Conservation (phyloP, 2,797 vertebrate genomes). For the Tragopan temminckii region DNA sequence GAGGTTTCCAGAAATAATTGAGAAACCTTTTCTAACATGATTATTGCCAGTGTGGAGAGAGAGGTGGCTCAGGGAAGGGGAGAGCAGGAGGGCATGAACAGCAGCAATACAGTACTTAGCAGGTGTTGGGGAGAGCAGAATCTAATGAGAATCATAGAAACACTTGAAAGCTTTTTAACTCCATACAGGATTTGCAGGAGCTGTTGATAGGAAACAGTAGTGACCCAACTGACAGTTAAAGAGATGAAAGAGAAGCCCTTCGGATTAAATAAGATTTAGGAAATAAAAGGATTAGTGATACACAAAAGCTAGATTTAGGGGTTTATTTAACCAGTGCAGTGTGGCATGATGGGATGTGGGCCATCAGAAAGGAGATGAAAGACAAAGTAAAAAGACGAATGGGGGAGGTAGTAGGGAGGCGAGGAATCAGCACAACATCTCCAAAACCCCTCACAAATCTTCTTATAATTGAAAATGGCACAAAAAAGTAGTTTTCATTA, state of each 20-base stretch:
- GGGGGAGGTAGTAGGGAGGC: constrained; percentile 52
- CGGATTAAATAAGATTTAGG: constrained; percentile 84
- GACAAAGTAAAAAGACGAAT: constrained; percentile 58
- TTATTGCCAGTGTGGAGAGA: background rate
- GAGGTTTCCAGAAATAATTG: background rate
- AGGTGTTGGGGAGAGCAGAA: constrained; percentile 57
- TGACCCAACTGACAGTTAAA: constrained; percentile 74
- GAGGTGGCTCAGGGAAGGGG: background rate
- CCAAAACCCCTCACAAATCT: constrained; percentile 76
- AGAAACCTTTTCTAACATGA: background rate
- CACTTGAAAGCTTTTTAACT: constrained; percentile 74
- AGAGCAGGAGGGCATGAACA: background rate
- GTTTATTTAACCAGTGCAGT: constrained; percentile 83
- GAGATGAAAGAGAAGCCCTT: constrained; percentile 82
- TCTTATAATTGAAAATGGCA: constrained; percentile 80
- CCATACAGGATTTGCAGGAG: constrained; percentile 61
- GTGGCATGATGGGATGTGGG: constrained; percentile 79
- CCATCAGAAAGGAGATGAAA: constrained; percentile 80
- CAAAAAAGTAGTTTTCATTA: constrained; percentile 53
- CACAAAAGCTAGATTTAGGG: constrained; percentile 85
- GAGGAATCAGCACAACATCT: constrained; percentile 62
- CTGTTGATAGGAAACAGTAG: constrained; percentile 73
- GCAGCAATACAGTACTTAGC: constrained; percentile 55
- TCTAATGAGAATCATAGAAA: constrained; percentile 73
- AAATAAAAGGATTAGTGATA: constrained; percentile 85